Base-by-base conservation (phyloP, 2,797 vertebrate genomes). In the Siniperca obscura region DNA sequence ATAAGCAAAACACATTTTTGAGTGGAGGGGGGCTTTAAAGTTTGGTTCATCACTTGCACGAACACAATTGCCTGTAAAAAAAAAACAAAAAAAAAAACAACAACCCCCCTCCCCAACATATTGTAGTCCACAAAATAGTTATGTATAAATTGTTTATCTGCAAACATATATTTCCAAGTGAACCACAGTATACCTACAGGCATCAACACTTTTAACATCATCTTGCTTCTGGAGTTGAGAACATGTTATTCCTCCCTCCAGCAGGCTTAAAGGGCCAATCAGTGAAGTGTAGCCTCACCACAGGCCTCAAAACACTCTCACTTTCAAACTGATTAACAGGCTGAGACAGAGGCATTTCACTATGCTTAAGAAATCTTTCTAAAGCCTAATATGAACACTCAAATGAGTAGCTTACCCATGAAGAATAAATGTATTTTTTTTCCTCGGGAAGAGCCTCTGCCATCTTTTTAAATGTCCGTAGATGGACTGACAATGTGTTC, bases 401-500 rank as follows among this genome's bases (percentile, higher is more conserved):
- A 70, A 65, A 36, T 5, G 44, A 69, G 12, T 25, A 19, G 40
- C 68, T 86, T 64, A 86, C 69, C 57, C 48, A 5, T 53, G 48
- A 25, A 55, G 71, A 74, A 71, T 64, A 69, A 22, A 66, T 55
- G 19, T 22, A 3, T 68, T 9, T 34, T 52, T 48, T 5, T 56
- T 53, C 36, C 50, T 59, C 21, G 19, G 22, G 76, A 74, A 57
- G 42, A 52, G 75, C 38, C 69, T 52, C 3, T 50, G 11, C 38
- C 25, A 38, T 66, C 21, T 44, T 42, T 16, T 42, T 16, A 65
- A 55, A 66, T 86, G 78, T 70, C 80, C 60, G 6, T 71, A 71
- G 74, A 86, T 74, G 86, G 78, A 55, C 74, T 36, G 68, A 62
- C 77, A 62, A 60, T 25, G 36, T 72, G 76, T 57, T 67, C 38